Conservation (phyloP, 2,888 invertebrate species). For the Cataglyphis livida region DNA sequence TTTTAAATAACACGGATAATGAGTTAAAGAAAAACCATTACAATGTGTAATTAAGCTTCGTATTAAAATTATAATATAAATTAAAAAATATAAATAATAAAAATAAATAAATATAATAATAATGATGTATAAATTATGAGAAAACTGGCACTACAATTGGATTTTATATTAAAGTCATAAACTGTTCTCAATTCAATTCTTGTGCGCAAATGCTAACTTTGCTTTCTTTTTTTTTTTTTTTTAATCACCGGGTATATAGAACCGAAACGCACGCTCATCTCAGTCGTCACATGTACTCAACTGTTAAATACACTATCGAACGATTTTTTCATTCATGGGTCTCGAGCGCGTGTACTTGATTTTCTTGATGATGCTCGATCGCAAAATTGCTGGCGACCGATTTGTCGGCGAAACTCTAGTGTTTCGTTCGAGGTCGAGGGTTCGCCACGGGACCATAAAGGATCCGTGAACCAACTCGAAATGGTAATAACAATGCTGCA, state of each 20-base stretch:
- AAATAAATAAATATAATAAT: too few species aligned
- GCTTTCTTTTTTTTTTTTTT: too few species aligned
- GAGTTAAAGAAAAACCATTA: not conserved
- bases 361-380: conserved; percentile 73
- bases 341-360: conserved; percentile 69
- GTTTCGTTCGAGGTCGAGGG: conserved; percentile 66
- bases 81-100: too few species aligned
- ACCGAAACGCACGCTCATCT: conserved; percentile 29
- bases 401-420: conserved; percentile 73
- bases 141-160: not conserved
- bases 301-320: conserved; percentile 77
- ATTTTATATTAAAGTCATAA: not conserved
- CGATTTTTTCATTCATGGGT: conserved; percentile 60
- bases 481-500: conserved; percentile 53
- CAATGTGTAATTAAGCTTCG: not conserved
- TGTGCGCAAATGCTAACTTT: not conserved
- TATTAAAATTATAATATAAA: not conserved
- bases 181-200: not conserved
- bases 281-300: conserved; percentile 54
- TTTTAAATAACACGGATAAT: not conserved
- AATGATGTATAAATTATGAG: too few species aligned
- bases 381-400: conserved; percentile 82
- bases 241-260: conserved; percentile 48
- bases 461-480: conserved; percentile 28
- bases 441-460: conserved; percentile 27